These are phyloP conservation scores for Mythimna loreyi DNA, from an alignment of 2,888 invertebrate genomes.

Conservation along the genomic window DNA sequence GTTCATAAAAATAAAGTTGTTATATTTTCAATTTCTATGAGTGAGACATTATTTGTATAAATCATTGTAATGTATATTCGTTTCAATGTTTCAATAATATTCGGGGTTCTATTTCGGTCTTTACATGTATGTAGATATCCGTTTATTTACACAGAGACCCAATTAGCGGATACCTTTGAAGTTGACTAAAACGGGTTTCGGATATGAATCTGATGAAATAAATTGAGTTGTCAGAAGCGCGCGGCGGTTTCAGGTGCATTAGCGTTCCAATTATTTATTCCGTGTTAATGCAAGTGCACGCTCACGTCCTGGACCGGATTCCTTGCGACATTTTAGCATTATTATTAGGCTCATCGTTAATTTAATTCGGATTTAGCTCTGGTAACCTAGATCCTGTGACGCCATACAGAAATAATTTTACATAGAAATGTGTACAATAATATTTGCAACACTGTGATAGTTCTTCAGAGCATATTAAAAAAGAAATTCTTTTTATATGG, in stretches of 20 bases:
- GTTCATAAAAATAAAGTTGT: slow-evolving; percentile 37
- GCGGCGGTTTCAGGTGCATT: slow-evolving; percentile 78
- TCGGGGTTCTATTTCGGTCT: slow-evolving; percentile 58
- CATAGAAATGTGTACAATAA: neutral
- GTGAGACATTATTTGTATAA: slow-evolving; percentile 29
- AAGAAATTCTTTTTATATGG: neutral
- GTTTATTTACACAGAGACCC: slow-evolving; percentile 70
- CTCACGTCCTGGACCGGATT: slow-evolving; percentile 47
- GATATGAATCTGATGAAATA: slow-evolving; percentile 84
- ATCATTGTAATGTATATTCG: slow-evolving; percentile 21
- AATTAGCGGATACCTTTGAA: slow-evolving; percentile 88
- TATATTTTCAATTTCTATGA: slow-evolving; percentile 39
- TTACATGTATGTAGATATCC: slow-evolving; percentile 63
- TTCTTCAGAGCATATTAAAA: neutral
- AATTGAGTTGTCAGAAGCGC: slow-evolving; percentile 84
- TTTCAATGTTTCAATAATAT: slow-evolving; percentile 49
- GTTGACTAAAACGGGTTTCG: slow-evolving; percentile 82
- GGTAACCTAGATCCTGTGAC: slow-evolving; percentile 41
- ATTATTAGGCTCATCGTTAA: slow-evolving; percentile 50
- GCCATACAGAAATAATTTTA: slow-evolving; percentile 35
- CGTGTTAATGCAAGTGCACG: slow-evolving; percentile 64
- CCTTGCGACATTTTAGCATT: slow-evolving; percentile 45
- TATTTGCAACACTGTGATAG: neutral
- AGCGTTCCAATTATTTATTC: slow-evolving; percentile 77
- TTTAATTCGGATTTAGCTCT: slow-evolving; percentile 26